These are phyloP conservation scores for Urechis unicinctus DNA, from an alignment of 2,888 invertebrate genomes.

Conservation along the genomic window DNA sequence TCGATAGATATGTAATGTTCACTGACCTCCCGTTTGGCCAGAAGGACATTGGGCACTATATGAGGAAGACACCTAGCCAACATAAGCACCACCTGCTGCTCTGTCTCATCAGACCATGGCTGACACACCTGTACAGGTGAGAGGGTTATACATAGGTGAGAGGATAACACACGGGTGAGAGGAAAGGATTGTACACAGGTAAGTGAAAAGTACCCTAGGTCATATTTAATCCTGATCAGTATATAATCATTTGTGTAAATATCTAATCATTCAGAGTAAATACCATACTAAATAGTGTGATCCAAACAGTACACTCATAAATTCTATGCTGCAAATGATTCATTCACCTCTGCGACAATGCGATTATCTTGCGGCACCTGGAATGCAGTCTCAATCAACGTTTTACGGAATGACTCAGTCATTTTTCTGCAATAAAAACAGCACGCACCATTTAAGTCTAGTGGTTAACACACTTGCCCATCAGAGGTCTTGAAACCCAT, in stretches of 20 bases:
- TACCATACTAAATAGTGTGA: too few species aligned
- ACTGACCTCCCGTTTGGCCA: conserved; percentile 62
- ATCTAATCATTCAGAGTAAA: not conserved
- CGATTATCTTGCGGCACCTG: conserved; percentile 46
- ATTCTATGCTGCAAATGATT: not conserved
- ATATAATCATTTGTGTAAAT: too few species aligned
- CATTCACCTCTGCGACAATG: conserved; percentile 43
- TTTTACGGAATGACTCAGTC: conserved; percentile 56
- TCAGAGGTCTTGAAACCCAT: too few species aligned
- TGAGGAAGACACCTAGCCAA: conserved; percentile 58
- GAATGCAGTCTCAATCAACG: conserved; percentile 53
- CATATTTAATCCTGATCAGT: too few species aligned
- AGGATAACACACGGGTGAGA: too few species aligned
- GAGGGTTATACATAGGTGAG: too few species aligned
- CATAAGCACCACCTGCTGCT: conserved; percentile 51
- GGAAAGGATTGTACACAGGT: too few species aligned
- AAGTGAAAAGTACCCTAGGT: too few species aligned
- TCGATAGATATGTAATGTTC: too few species aligned
- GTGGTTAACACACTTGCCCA: too few species aligned
- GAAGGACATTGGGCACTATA: conserved; percentile 64
- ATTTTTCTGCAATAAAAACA: conserved; percentile 54
- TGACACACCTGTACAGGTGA: too few species aligned
- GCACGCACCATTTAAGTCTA: too few species aligned
- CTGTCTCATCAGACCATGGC: not conserved
- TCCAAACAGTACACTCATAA: not conserved